Evolutionary conservation across 2,113 vertebrate species (phyloP), one percentile per base, ranked within the genome.

Genomic region (Pituophis catenifer): DNA sequence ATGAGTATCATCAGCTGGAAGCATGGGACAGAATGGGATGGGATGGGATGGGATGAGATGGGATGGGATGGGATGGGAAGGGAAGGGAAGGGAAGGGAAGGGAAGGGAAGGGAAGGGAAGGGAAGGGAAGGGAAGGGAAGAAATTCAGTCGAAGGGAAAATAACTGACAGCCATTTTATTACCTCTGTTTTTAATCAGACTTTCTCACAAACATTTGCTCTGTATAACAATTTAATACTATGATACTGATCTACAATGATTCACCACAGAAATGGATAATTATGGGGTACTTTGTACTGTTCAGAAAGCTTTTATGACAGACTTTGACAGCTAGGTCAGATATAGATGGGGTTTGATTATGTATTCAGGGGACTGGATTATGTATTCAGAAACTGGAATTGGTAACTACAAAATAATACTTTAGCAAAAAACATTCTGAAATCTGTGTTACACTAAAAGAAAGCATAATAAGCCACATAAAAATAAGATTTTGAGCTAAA

Each of bases 131-230:
- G 29, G 26, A 70, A n/a, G 24, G 57, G 21, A 23, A 58, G 59
- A 93, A 91, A 92, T 17, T 3, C 15, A 91, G 75, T 57, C 65
- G 38, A 91, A 48, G 7, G 13, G 26, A 53, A 95, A 93, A 89
- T 58, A 48, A 2, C 0, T 6, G 33, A 26, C 15, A 86, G 23
- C 55, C 29, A 33, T 92, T 0, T 0, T 91, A 29, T 91, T 6
- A 11, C 54, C 8, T 91, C 54, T 94, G n/a, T 0, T 96, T 96
- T 94, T 94, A 65, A 95, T 93, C 33, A 86, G 91, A 93, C 89
- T 94, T 91, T 2, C 21, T 0, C 44, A 52, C 44, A 44, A 92
- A 93, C 11, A 0, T 88, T 94, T 86, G 0, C 50, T 24, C 1
- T 53, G 75, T 13, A 53, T 92, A 92, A 65, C 91, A 88, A 94